phyloP scores from a whole-genome alignment of 2,797 vertebrate species.

The Alca torda region DNA sequence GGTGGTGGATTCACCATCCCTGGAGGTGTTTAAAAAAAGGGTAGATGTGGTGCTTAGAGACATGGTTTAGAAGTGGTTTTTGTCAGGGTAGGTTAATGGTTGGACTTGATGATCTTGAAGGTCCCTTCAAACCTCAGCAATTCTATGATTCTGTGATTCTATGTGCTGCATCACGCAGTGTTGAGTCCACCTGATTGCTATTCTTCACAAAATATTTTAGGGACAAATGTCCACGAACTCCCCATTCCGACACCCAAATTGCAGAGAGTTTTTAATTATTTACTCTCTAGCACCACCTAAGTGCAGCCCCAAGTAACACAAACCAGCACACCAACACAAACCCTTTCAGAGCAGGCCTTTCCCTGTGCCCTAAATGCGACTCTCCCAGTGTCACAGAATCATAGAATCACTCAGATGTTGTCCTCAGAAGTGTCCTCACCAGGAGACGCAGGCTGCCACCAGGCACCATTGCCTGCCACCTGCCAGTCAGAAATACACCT shows the following conservation, averaged over 20 bases:
- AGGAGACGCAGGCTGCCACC: background rate
- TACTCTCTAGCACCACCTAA: background rate
- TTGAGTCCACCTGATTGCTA: background rate
- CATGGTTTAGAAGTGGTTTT: too few relatives aligned
- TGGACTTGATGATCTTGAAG: too few relatives aligned
- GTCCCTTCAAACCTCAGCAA: too few relatives aligned
- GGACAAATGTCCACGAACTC: accelerated
- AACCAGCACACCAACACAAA: background rate
- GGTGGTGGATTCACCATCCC: too few relatives aligned
- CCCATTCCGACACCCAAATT: background rate
- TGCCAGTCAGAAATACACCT: background rate
- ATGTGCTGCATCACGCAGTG: background rate
- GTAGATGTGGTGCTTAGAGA: too few relatives aligned
- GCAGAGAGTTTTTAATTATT: background rate
- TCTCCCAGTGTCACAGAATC: background rate
- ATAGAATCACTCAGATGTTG: background rate
- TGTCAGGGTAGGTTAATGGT: too few relatives aligned
- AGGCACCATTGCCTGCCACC: background rate
- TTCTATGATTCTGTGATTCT: too few relatives aligned
- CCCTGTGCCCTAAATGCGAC: accelerated
- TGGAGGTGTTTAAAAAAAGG: too few relatives aligned
- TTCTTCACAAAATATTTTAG: background rate
- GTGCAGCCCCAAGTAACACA: background rate
- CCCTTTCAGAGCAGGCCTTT: accelerated
- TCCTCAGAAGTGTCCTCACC: background rate